Percentiles rank a stretch among this genome's conserved stretches.
Conservation (phyloP, 2,113 vertebrate species). For the Sturnira hondurensis region DNA sequence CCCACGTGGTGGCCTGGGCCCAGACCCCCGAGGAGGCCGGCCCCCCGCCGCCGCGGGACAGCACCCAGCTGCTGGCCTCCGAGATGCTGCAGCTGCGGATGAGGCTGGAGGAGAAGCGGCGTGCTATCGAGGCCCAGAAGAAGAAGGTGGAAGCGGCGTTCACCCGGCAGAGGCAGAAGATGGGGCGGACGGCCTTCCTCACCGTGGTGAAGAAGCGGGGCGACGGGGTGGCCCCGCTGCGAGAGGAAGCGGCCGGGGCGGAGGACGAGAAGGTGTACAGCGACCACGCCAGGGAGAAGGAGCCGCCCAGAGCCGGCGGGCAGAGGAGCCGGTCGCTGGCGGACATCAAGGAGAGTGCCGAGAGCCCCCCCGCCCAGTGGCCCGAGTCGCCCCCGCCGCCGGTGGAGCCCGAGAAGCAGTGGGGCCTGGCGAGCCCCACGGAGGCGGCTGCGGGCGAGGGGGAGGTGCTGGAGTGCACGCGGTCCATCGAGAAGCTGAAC, state of each 20-base stretch:
- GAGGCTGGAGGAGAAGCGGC: slow-evolving; percentile 95
- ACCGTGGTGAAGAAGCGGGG: slow-evolving; percentile 94
- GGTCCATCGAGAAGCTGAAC: slow-evolving; percentile 96
- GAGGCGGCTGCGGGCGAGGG: slow-evolving; percentile 88
- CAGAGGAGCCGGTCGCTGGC: slow-evolving; percentile 61
- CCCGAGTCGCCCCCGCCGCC: slow-evolving; percentile 84
- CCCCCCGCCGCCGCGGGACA: slow-evolving; percentile 85
- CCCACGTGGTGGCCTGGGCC: slow-evolving; percentile 92
- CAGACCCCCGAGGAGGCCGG: slow-evolving; percentile 89
- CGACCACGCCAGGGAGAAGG: slow-evolving; percentile 73
- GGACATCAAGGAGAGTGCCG: slow-evolving; percentile 77
- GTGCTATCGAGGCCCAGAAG: slow-evolving; percentile 98
- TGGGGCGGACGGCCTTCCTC: slow-evolving; percentile 96
- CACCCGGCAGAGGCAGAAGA: slow-evolving; percentile 93
- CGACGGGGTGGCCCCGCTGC: slow-evolving; percentile 87
- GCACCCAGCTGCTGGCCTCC: slow-evolving; percentile 93
- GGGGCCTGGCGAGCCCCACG: slow-evolving; percentile 81
- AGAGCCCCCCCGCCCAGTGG: slow-evolving; percentile 82
- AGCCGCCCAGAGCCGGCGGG: slow-evolving; percentile 69
- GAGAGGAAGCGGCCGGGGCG: slow-evolving; percentile 85
- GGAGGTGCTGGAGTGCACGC: slow-evolving; percentile 93
- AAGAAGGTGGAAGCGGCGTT: slow-evolving; percentile 98
- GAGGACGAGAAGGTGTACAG: slow-evolving; percentile 83
- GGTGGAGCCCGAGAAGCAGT: slow-evolving; percentile 80
- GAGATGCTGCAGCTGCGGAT: slow-evolving; percentile 97